Conservation (phyloP, 2,113 vertebrate genomes). For the Antigone vipio region DNA sequence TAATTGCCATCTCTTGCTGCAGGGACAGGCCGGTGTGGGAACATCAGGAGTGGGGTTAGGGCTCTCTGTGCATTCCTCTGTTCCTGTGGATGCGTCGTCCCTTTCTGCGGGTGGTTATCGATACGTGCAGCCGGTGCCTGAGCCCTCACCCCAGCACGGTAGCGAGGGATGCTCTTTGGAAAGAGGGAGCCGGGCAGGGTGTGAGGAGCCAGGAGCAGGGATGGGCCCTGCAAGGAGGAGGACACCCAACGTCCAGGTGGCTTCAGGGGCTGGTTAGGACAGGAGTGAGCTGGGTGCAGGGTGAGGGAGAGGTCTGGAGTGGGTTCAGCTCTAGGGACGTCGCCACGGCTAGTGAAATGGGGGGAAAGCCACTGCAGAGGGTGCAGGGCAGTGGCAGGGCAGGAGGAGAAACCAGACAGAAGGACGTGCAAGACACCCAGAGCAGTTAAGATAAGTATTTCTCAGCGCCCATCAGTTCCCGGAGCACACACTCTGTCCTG, state of each 20-base stretch:
- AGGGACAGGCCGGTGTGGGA: neutral
- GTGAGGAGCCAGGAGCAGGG: neutral
- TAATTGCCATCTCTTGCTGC: neutral
- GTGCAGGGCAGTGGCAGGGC: neutral
- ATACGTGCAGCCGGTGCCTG: neutral
- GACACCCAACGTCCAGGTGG: neutral
- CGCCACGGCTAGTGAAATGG: neutral
- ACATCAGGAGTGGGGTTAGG: neutral
- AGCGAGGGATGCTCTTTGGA: neutral
- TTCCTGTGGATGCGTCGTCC: neutral
- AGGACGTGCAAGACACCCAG: neutral
- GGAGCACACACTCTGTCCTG: neutral
- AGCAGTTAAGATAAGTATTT: neutral
- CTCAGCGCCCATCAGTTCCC: neutral
- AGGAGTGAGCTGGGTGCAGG: neutral
- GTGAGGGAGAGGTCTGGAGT: neutral
- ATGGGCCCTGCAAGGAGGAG: neutral
- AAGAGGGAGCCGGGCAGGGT: neutral
- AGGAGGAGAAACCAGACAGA: neutral
- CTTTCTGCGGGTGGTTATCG: neutral
- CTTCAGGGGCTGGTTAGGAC: neutral
- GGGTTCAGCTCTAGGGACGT: neutral
- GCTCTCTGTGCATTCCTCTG: neutral
- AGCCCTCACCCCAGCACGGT: fast-evolving
- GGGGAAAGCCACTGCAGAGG: neutral